Evolutionary conservation across 2,113 vertebrate species (phyloP), one percentile per base, ranked within the genome.

Genomic region (Cromileptes altivelis): DNA sequence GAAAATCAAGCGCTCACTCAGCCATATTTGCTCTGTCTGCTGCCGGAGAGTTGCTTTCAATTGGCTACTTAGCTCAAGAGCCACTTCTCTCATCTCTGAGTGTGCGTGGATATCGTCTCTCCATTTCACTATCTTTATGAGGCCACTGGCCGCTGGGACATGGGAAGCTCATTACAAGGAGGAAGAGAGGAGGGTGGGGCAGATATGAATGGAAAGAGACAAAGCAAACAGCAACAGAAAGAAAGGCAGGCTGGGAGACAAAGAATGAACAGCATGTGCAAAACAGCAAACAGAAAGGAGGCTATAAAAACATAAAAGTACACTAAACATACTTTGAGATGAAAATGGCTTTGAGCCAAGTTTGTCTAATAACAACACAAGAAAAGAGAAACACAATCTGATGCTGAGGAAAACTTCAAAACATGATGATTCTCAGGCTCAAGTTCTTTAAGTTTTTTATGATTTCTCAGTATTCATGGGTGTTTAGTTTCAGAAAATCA

Each of bases 51-150:
- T 42, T 15, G 57, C 62, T 52, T 78, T 78, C 84, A 78, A 74
- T 74, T 37, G 84, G 50, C 49, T 78, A 58, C 68, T 78, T 7
- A 52, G 50, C 70, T 70, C n/a, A 9, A 78, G 84, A 73, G 84
- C 84, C 62, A 23, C 78, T 78, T 74, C 64, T 73, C 73, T 77
- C 62, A 5, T 80, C 21, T 56, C 37, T 50, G 45, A 67, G 78
- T 9, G 77, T 12, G 62, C 61, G 8, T 3, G 55, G 69, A 82
- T 56, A 74, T 52, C 72, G 21, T 47, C 61, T 25, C 47, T 52
- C 52, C n/a, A 3, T 47, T 49, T 19, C 18, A 1, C 68, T 13
- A 4, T 45, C 33, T 53, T 80, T 37, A 70, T 58, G 61, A 73
- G 62, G 33, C 60, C 57, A 10, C 17, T 9, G 75, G 69, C 50